Percentiles rank a stretch among this genome's conserved stretches.
Conservation (phyloP, 2,797 vertebrate species). For the Valencia hispanica region DNA sequence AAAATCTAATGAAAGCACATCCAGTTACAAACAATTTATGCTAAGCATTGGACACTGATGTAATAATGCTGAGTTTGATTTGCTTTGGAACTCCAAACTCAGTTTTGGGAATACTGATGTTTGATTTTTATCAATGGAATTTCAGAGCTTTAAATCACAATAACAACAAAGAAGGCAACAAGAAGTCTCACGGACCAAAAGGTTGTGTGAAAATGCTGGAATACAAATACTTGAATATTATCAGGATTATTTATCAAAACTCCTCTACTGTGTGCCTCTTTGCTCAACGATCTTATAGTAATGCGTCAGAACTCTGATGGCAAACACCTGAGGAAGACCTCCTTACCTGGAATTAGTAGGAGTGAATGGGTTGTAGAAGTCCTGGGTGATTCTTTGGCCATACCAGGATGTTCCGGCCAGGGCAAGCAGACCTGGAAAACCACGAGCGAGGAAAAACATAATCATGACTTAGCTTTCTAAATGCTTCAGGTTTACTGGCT, state of each 20-base stretch:
- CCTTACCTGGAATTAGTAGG: constrained; percentile 80
- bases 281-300: too few relatives aligned
- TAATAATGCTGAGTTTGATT: too few relatives aligned
- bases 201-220: too few relatives aligned
- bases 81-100: too few relatives aligned
- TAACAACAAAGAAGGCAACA: too few relatives aligned
- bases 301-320: background rate
- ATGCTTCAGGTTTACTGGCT: too few relatives aligned
- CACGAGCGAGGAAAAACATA: background rate
- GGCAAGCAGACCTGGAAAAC: constrained; percentile 68
- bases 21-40: background rate
- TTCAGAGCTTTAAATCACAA: too few relatives aligned
- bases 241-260: background rate
- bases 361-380: constrained; percentile 81
- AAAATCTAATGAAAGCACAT: background rate
- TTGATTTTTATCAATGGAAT: too few relatives aligned
- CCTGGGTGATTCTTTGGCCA: constrained; percentile 72
- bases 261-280: background rate
- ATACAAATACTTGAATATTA: background rate
- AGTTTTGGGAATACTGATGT: too few relatives aligned
- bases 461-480: background rate
- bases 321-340: background rate
- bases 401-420: constrained; percentile 81
- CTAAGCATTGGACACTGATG: background rate
- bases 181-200: too few relatives aligned